Base-by-base conservation (phyloP, 2,888 invertebrate species). In the Protonemura montana region DNA sequence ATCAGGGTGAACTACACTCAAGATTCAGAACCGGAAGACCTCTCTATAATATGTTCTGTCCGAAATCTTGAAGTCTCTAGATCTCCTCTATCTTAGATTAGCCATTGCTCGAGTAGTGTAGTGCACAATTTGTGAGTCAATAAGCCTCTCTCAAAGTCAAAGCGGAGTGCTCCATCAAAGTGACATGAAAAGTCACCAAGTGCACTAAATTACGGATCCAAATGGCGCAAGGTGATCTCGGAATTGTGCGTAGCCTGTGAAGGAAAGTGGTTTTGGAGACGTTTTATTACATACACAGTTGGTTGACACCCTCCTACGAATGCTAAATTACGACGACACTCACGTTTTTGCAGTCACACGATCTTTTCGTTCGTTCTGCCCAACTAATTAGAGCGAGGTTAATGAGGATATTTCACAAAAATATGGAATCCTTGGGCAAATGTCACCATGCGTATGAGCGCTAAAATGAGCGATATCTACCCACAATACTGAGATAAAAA, bases 391-490 rank as follows among this genome's bases (percentile, higher is more conserved):
- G 59, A 13, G 6, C 59, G 59, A 59, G 59, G 59, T 59, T 59
- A 59, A 59, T 59, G 59, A 59, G 59, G 59, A 59, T 3, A 59
- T 59, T 59, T 59, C 59, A 59, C 59, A 59, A 59, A 59, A 59
- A 59, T 59, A 59, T 59, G 59, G 21, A 59, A 59, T 59, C 59
- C 59, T 59, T 59, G 59, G 59, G 59, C 59, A 59, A 10, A 59
- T 59, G 59, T 59, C 59, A 59, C 59, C 5, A 21, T 59, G 59
- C 16, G 59, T 16, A 2, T 59, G 16, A 16, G 6, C 13, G 59
- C 59, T 59, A 59, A 59, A 59, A 59, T 59, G 21, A 59, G 35
- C 59, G 35, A 2, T 41, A 10, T 13, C 59, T 59, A 2, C 13
- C 59, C 59, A 59, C 59, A 59, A 59, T 59, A 59, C 59, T 59